Evolutionary conservation across 2,888 invertebrate species (phyloP).

Genomic region (Hirtodrosophila alboralis): DNA sequence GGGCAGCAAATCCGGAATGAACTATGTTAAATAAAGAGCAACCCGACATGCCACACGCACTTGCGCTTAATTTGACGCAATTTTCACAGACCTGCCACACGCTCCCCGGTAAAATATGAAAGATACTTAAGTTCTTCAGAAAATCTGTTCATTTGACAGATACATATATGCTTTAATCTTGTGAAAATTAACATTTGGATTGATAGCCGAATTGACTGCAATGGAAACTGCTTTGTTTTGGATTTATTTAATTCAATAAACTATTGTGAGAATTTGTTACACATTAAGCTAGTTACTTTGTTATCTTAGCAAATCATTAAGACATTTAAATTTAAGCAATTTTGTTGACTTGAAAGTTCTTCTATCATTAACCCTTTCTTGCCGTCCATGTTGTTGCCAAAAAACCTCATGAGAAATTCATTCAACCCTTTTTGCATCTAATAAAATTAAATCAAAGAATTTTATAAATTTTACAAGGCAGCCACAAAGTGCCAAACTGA

Average conservation of each 20-base stretch:
- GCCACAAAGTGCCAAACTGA: constrained; percentile 29
- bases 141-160: constrained; percentile 8
- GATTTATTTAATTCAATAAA: neutral
- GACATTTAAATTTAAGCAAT: no score
- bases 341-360: neutral
- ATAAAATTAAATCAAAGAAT: constrained; percentile 32
- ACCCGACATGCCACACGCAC: constrained; percentile 53
- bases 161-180: constrained; percentile 10
- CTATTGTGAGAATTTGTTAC: no score
- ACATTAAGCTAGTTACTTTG: no score
- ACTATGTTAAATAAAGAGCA: constrained; percentile 8
- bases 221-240: no score
- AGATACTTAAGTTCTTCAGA: constrained; percentile 15
- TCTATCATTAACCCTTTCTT: neutral
- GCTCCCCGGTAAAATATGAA: neutral
- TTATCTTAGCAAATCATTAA: no score
- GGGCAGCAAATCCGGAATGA: constrained; percentile 26
- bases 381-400: constrained; percentile 13
- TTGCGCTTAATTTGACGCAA: constrained; percentile 71
- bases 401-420: constrained; percentile 45
- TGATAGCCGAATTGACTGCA: constrained; percentile 1
- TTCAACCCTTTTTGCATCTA: constrained; percentile 19
- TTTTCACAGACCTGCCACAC: constrained; percentile 51
- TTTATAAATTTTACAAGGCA: constrained; percentile 10
- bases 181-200: constrained; percentile 8